Conservation (phyloP, 2,113 vertebrate genomes). For the Hyperoodon ampullatus region DNA sequence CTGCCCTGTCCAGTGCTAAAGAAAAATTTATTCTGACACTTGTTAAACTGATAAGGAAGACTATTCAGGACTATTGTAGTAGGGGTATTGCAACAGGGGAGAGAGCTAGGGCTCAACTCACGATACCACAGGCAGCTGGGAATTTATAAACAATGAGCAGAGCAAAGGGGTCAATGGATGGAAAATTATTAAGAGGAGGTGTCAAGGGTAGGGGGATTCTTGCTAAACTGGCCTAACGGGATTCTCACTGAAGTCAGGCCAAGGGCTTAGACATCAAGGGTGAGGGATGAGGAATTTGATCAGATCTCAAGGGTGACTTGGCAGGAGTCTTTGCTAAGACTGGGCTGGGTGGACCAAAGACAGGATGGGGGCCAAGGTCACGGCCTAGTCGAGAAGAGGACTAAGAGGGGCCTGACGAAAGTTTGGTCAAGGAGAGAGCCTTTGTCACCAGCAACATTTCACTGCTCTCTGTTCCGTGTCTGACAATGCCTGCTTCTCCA, state of each 20-base stretch:
- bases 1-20: background rate
- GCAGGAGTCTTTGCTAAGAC: background rate
- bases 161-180: background rate
- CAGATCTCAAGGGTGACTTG: background rate
- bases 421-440: background rate
- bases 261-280: background rate
- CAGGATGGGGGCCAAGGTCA: background rate
- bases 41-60: background rate
- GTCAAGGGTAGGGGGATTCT: background rate
- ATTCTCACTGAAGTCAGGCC: background rate
- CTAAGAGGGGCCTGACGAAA: background rate
- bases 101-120: background rate
- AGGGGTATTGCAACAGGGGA: background rate
- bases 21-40: background rate
- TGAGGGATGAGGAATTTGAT: background rate
- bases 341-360: background rate
- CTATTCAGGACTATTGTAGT: background rate
- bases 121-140: background rate
- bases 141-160: background rate
- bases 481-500: background rate
- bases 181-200: constrained; percentile 13
- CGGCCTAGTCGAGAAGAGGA: background rate
- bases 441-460: background rate
- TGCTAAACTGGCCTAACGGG: background rate
- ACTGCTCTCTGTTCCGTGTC: background rate